Percentiles rank a stretch among this genome's conserved stretches.
Conservation (phyloP, 2,113 vertebrate species). For the Cromileptes altivelis region DNA sequence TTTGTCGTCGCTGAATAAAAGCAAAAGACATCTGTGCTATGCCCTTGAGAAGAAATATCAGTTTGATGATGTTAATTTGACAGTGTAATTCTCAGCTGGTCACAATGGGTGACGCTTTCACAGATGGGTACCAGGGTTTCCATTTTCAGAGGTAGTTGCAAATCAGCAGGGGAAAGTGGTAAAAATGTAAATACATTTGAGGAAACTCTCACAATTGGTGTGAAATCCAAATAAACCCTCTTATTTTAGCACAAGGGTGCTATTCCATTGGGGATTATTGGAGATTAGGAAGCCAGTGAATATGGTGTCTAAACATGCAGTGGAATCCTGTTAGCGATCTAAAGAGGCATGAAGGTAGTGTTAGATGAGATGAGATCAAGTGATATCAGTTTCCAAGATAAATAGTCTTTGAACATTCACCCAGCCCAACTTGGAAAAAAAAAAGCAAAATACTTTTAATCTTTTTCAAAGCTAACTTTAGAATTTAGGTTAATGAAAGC, state of each 20-base stretch:
- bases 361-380: constrained; percentile 69
- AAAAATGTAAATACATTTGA: constrained; percentile 28
- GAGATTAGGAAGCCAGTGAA: constrained; percentile 71
- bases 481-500: constrained; percentile 62
- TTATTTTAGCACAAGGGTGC: constrained; percentile 58
- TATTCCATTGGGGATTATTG: constrained; percentile 66
- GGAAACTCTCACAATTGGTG: constrained; percentile 54
- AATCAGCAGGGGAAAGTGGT: background rate
- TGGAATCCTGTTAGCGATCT: constrained; percentile 70
- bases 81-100: constrained; percentile 16
- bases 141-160: constrained; percentile 39
- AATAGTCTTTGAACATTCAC: constrained; percentile 63
- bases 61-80: constrained; percentile 31
- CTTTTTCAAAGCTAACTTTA: constrained; percentile 49
- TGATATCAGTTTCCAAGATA: constrained; percentile 62
- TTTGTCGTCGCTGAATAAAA: background rate
- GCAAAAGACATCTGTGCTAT: background rate
- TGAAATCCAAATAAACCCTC: constrained; percentile 63
- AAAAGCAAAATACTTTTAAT: constrained; percentile 34
- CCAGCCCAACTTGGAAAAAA: constrained; percentile 8
- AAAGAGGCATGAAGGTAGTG: constrained; percentile 63
- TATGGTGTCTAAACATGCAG: constrained; percentile 54
- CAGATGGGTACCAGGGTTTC: constrained; percentile 27
- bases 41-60: background rate
- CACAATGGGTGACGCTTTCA: constrained; percentile 12